These are phyloP conservation scores for Deilephila elpenor DNA, from an alignment of 2,888 invertebrate genomes.

Conservation along the genomic window DNA sequence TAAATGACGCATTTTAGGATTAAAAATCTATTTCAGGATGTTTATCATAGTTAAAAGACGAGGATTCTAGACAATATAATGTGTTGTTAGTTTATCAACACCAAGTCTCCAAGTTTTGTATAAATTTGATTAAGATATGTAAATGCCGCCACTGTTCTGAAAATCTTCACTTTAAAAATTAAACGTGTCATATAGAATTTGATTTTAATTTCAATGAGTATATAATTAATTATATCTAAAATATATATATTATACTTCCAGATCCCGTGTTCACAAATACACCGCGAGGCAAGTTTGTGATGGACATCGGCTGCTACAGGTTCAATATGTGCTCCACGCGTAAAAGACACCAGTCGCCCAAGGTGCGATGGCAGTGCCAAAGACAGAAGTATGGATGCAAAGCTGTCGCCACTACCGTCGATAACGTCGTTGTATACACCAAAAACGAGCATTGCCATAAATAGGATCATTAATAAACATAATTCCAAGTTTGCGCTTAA, in stretches of 20 bases:
- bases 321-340: constrained; percentile 18
- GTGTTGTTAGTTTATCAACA: no score
- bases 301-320: constrained; percentile 1
- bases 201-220: background rate
- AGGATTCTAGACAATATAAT: no score
- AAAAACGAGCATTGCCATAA: background rate
- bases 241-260: background rate
- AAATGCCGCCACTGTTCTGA: no score
- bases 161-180: no score
- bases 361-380: constrained; percentile 23
- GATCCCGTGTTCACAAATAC: constrained; percentile 15
- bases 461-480: background rate
- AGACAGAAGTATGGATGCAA: constrained; percentile 19
- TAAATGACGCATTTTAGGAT: no score
- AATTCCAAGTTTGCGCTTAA: no score
- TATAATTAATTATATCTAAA: background rate
- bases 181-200: background rate
- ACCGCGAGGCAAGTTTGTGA: constrained; percentile 13
- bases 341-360: background rate
- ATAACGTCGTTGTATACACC: background rate
- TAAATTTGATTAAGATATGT: no score
- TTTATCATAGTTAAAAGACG: no score
- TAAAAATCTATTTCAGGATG: no score
- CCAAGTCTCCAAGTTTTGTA: no score
- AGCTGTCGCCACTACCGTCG: background rate